Percentiles rank a stretch among this genome's conserved stretches.
These are phyloP conservation scores for Coturnix japonica DNA, from an alignment of 2,113 vertebrate species.

Conservation along the genomic window DNA sequence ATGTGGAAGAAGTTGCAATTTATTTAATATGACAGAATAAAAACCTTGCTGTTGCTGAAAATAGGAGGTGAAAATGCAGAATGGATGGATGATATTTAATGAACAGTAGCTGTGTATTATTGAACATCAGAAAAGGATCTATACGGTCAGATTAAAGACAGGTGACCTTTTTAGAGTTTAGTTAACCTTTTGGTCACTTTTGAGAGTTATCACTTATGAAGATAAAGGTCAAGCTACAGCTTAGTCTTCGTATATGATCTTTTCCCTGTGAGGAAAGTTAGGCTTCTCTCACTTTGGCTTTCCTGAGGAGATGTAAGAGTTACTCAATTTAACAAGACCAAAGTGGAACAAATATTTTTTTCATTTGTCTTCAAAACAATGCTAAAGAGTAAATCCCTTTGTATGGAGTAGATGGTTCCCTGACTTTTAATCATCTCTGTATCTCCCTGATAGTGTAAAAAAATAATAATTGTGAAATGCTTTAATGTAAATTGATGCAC, in stretches of 20 bases:
- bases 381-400: neutral
- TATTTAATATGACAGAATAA: slow-evolving; percentile 19
- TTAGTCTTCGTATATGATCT: slow-evolving; percentile 25
- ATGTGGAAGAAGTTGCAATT: neutral
- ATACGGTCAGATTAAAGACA: slow-evolving; percentile 67
- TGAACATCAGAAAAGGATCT: slow-evolving; percentile 59
- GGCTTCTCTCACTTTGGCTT: neutral
- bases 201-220: slow-evolving; percentile 72
- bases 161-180: slow-evolving; percentile 76
- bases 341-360: neutral
- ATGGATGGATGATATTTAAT: slow-evolving; percentile 66
- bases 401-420: neutral
- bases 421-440: neutral
- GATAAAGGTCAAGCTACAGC: slow-evolving; percentile 69
- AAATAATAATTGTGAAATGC: neutral
- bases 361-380: neutral
- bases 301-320: neutral
- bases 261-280: neutral
- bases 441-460: neutral
- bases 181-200: slow-evolving; percentile 76
- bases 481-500: neutral
- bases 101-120: slow-evolving; percentile 59
- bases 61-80: slow-evolving; percentile 9
- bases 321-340: neutral
- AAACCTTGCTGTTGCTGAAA: slow-evolving; percentile 19